Evolutionary conservation across 2,797 vertebrate species (phyloP), one percentile per base, ranked within the genome.

Genomic region (Botia kubotai): DNA sequence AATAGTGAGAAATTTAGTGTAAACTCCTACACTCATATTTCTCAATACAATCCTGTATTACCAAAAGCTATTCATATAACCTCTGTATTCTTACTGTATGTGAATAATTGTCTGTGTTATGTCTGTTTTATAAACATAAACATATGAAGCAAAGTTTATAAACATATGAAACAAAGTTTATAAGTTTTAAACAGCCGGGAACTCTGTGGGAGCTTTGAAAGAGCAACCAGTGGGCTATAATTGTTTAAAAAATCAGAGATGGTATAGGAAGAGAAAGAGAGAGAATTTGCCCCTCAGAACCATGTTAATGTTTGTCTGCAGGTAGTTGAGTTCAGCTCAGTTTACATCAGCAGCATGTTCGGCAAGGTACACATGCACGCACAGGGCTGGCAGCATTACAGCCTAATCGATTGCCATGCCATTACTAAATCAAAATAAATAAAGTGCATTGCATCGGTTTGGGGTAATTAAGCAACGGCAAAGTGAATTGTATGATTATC

Each of bases 401-500:
- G 90, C 87, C 90, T 90, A 91, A 94, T 94, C 92, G 87, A 94
- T 95, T 94, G 90, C 90, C 86, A 90, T 90, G 92, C 92, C 90
- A 91, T 94, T 94, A 94, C 90, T 83, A 87, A 92, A 92, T 89
- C 88, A 91, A 90, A 93, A 93, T 94, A 93, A 93, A 93, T 92
- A 93, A 93, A 91, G 91, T 91, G 92, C 90, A 92, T 93, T 90
- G 91, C 90, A 87, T 89, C 87, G 91, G 92, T 92, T 92, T 83
- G 90, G 85, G 91, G 88, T 93, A 93, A 94, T 94, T 94, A 93
- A 88, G 89, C 90, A 89, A 89, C 91, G 87, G 91, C 91, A 90
- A 91, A 92, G 91, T 92, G 91, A 90, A 94, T 94, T 92, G 91
- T 93, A 93, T 93, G 92, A 94, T 92, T 92, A 92, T 91, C 90